phyloP scores from a whole-genome alignment of 2,113 vertebrate genomes.

The Gallinago paraguaiae region DNA sequence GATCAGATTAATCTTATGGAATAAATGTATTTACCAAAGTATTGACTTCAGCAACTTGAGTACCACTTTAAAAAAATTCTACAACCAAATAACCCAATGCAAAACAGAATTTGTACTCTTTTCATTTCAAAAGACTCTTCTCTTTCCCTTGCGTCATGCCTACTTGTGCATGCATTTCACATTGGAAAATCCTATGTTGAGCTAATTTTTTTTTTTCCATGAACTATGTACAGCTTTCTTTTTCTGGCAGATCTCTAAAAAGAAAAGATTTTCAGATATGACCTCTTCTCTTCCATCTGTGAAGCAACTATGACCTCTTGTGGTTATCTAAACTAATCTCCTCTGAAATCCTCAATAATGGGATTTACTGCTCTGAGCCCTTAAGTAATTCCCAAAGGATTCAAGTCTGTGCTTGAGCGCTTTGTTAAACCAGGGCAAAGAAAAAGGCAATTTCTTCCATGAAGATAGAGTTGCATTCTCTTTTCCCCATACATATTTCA shows the following conservation, averaged over 20 bases:
- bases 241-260: not conserved
- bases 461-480: not conserved
- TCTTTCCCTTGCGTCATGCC: not conserved
- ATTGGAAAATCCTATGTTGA: not conserved
- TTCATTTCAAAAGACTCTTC: not conserved
- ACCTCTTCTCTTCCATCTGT: not conserved
- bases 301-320: slow-evolving; percentile 39
- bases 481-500: not conserved
- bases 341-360: slow-evolving; percentile 25
- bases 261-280: not conserved
- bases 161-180: not conserved
- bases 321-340: slow-evolving; percentile 21
- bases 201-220: not conserved
- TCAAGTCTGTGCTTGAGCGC: not conserved
- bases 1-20: not conserved
- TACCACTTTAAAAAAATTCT: not conserved
- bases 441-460: not conserved
- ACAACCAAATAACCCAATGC: not conserved
- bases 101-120: not conserved
- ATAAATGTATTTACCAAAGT: not conserved
- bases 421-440: not conserved
- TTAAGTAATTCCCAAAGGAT: not conserved
- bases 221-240: not conserved
- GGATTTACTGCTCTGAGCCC: slow-evolving; percentile 4
- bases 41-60: not conserved